Evolutionary conservation across 1,140 invertebrate genomes (phyloP), one percentile per base, ranked within the genome.

Genomic region (Elysia chlorotica): DNA sequence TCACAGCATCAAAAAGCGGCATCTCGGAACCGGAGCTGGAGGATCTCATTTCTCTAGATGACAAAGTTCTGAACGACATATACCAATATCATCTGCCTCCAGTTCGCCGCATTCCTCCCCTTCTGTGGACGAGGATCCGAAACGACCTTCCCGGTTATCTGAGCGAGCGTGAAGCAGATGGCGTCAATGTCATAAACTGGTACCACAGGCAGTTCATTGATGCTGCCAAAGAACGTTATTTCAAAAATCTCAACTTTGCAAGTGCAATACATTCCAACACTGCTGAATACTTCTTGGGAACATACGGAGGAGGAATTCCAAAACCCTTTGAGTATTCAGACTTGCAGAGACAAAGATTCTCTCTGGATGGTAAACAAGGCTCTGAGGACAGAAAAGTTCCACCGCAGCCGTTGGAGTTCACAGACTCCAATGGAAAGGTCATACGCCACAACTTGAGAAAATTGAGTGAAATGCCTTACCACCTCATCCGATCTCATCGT

Each of bases 241-340:
- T 99, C 87, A 97, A 96, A 84, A 98, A 99, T 84, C 92, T 96
- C 90, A 97, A 97, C 83, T 95, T 97, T 92, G 93, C 95, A 0
- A 93, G 93, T 83, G 97, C 97, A 84, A 98, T 99, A 85, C 97
- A 99, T 85, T 97, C 96, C 1, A 95, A 94, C 88, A 97, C 98
- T 74, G 96, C 97, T 1, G 97, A 99, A 88, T 99, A 99, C 85
- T 99, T 97, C 85, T 88, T 98, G 21, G 97, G 97, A 0, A 81
- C 79, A 6, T 88, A 84, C 96, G 35, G 85, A 25, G 96, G 96
- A 21, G 96, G 96, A 0, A 92, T 90, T 63, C 94, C 96, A 0
- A 99, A 99, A 81, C 97, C 91, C 0, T 99, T 98, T 82, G 96
- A 97, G 82, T 99, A 96, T 80, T 98, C 96, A 0, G 96, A 99